These are phyloP conservation scores for Dryobota labecula DNA, from an alignment of 2,888 invertebrate species.

Conservation along the genomic window DNA sequence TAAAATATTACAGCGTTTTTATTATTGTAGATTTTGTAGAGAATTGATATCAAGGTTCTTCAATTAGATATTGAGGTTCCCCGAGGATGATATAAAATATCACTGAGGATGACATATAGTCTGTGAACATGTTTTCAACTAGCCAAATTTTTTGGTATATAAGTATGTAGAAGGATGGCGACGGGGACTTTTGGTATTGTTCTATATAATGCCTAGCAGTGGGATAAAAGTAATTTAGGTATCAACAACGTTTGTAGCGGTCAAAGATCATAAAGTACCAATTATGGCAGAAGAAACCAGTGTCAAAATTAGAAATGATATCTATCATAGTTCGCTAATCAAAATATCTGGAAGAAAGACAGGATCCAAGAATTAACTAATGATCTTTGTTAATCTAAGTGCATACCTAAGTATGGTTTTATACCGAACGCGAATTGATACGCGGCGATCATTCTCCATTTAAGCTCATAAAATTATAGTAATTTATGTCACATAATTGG, in stretches of 20 bases:
- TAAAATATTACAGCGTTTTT: conserved; percentile 61
- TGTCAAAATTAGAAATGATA: background rate
- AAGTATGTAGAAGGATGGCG: background rate
- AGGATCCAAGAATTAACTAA: background rate
- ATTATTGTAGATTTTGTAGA: conserved; percentile 62
- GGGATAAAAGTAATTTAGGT: background rate
- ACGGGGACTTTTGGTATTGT: background rate
- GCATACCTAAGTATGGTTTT: background rate
- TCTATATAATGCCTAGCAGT: background rate
- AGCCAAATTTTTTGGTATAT: too few species aligned
- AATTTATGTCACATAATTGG: conserved; percentile 43
- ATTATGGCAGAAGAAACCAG: background rate
- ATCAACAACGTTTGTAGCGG: background rate
- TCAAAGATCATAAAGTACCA: background rate
- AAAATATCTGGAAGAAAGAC: background rate
- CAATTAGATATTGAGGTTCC: background rate
- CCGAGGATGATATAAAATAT: background rate
- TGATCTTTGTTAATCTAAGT: background rate
- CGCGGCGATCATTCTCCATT: background rate
- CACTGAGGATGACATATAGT: background rate
- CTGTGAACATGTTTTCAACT: background rate
- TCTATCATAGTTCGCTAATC: background rate
- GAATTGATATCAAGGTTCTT: conserved; percentile 48
- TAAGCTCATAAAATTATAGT: conserved; percentile 23
- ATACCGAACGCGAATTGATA: background rate